Conservation (phyloP, 2,888 invertebrate genomes). For the Bhutanitis thaidina region DNA sequence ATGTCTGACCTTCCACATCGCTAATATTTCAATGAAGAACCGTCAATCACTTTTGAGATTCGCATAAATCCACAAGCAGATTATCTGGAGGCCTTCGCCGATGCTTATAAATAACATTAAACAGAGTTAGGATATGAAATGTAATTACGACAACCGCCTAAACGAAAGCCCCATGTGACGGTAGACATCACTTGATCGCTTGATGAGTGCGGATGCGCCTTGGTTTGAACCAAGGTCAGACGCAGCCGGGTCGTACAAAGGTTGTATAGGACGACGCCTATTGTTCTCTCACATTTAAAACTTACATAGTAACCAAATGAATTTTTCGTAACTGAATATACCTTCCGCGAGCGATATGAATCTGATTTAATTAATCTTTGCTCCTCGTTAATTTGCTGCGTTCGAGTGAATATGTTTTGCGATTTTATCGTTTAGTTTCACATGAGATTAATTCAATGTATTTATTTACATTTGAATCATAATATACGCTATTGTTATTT, state of each 20-base stretch:
- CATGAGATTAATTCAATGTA: conserved; percentile 47
- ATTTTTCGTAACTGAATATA: conserved; percentile 14
- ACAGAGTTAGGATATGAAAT: not conserved
- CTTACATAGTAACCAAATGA: conserved; percentile 2
- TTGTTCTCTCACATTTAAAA: conserved; percentile 32
- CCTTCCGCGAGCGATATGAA: conserved; percentile 28
- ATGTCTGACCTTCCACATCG: conserved; percentile 2
- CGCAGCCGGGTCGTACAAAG: conserved; percentile 52
- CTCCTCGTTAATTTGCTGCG: conserved; percentile 1
- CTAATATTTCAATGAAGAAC: conserved; percentile 8
- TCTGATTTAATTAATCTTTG: conserved; percentile 23
- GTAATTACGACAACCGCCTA: conserved; percentile 27
- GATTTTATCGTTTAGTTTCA: conserved; percentile 3
- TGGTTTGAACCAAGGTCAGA: conserved; percentile 59
- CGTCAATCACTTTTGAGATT: conserved; percentile 6
- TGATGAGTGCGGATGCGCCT: conserved; percentile 68
- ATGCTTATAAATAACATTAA: not conserved
- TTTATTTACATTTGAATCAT: conserved; percentile 41
- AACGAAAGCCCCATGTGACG: conserved; percentile 35
- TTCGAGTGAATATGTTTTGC: conserved; percentile 3
- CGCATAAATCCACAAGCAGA: not conserved
- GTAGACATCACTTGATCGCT: conserved; percentile 30
- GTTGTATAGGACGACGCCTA: conserved; percentile 57
- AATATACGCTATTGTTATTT: conserved; percentile 4
- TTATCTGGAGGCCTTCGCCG: not conserved